phyloP scores from a whole-genome alignment of 2,113 vertebrate genomes.

The Zootoca vivipara region DNA sequence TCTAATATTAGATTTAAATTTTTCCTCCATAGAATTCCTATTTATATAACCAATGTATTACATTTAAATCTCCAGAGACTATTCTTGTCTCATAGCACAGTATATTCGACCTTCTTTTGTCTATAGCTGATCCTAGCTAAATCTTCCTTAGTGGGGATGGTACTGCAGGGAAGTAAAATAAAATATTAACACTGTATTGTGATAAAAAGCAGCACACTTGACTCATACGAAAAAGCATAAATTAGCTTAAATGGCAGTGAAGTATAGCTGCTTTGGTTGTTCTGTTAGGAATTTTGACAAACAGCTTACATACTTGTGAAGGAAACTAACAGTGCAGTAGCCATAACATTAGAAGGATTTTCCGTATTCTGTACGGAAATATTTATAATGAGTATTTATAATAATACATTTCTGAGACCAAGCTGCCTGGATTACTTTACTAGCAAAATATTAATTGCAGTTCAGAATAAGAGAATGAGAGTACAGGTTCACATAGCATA shows the following conservation, averaged over 20 bases:
- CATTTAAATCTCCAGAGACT: neutral
- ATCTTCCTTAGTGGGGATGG: neutral
- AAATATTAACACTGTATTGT: neutral
- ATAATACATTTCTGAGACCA: no score
- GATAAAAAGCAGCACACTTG: neutral
- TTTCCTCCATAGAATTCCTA: neutral
- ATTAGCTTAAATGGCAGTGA: neutral
- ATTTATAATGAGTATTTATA: no score
- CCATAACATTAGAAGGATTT: neutral
- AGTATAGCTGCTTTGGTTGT: neutral
- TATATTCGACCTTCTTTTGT: neutral
- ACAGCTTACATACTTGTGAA: neutral
- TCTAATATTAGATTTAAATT: neutral
- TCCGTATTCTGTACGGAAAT: neutral
- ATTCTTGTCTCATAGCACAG: neutral
- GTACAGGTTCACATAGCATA: no score
- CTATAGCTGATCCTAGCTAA: neutral
- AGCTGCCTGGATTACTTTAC: no score
- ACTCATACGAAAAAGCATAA: neutral
- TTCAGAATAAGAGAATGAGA: no score
- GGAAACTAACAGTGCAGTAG: neutral
- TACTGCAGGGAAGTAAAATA: neutral
- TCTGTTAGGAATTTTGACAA: neutral
- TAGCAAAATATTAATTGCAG: no score
- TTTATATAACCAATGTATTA: neutral